Base-by-base conservation (phyloP, 2,888 invertebrate genomes). In the Athalia circularis region DNA sequence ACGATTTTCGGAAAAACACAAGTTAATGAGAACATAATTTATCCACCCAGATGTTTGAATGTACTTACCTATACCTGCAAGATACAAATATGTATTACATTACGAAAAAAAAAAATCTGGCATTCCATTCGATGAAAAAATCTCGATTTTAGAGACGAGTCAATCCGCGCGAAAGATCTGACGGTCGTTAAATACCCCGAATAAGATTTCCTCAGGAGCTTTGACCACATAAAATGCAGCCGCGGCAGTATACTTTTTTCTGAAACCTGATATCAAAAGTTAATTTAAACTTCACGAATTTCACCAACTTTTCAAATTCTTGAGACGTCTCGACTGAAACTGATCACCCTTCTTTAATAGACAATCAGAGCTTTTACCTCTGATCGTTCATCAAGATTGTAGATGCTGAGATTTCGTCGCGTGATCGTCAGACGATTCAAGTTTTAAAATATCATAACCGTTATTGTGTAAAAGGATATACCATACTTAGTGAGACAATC, bases 201-300 rank as follows among this genome's bases (percentile, higher is more conserved):
- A 72, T 59, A 59, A 72, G 72, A 72, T n/a, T 72, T 72, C 45
- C 43, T 8, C 47, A 57, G 47, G 59, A 59, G 47, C 72, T 72
- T 47, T 72, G 72, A 72, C 72, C 72, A 72, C 72, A 72, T 72
- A 72, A 72, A 72, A 72, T 72, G 72, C 72, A 72, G 45, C 72
- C 47, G 72, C 47, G 43, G 59, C 13, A 13, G 62, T 8, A 59
- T 72, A 72, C 47, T 59, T 2, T 59, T 72, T 72, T 72, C 59
- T 72, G 59, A 59, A 72, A 72, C 72, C 72, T 72, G 57, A 6
- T 59, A 72, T 72, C 59, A 72, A 59, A 72, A 72, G 52, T 13
- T 45, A 59, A 59, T 59, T 59, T 72, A 47, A 72, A 72, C 57
- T 72, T 72, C 13, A 59, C 70, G 70, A 70, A 70, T 59, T 70